Evolutionary conservation across 2,888 invertebrate genomes (phyloP).

Genomic region (Hoplodrina blanda): DNA sequence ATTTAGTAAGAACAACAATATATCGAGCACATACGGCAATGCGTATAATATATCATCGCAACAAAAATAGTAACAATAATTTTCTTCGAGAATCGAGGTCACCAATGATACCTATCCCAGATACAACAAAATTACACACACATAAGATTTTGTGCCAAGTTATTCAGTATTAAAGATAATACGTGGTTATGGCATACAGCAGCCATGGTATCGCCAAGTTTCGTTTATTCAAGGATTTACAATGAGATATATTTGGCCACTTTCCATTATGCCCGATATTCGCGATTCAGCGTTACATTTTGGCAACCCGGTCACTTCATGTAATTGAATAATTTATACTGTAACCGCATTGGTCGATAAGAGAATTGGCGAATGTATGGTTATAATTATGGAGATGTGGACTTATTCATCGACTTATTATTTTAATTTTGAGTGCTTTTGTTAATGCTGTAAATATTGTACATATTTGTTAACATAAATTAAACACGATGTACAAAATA

Average conservation of each 20-base stretch:
- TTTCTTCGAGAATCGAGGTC: constrained; percentile 48
- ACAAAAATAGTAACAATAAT: constrained; percentile 45
- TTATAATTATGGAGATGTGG: background rate
- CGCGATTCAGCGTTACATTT: constrained; percentile 39
- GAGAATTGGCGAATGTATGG: constrained; percentile 10
- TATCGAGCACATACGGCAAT: constrained; percentile 29
- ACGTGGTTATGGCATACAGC: constrained; percentile 52
- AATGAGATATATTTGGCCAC: constrained; percentile 71
- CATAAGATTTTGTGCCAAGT: constrained; percentile 62
- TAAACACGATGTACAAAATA: too few relatives aligned
- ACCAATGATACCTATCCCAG: constrained; percentile 20
- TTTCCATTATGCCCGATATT: constrained; percentile 68
- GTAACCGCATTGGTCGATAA: constrained; percentile 33
- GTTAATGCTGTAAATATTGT: too few relatives aligned
- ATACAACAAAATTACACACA: constrained; percentile 36
- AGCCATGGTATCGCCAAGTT: constrained; percentile 59
- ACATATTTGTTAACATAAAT: too few relatives aligned
- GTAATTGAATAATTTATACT: constrained; percentile 54
- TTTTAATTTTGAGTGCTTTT: too few relatives aligned
- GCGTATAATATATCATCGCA: constrained; percentile 42
- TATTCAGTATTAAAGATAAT: constrained; percentile 51
- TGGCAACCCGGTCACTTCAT: constrained; percentile 49
- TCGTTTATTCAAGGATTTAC: constrained; percentile 62
- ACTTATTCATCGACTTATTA: too few relatives aligned
- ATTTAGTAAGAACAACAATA: too few relatives aligned